Base-by-base conservation (phyloP, 23 tunicate genomes). In the Styela plicata region DNA sequence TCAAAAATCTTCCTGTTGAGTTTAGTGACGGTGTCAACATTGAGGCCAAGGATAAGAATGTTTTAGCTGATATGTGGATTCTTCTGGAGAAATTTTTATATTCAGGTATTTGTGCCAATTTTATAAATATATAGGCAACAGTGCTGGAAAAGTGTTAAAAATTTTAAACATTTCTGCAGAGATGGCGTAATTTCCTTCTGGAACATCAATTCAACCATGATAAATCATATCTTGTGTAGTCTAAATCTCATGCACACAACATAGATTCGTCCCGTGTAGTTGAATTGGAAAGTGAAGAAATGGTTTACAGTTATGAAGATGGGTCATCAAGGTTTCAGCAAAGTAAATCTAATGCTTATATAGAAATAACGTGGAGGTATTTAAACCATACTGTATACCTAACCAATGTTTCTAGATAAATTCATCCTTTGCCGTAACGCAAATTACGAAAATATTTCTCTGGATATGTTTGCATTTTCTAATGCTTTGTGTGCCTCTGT, bases 401-500 rank as follows among this genome's bases (percentile, higher is more conserved):
- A n/a, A n/a, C n/a, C n/a, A n/a, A n/a, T 68, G 20, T 73, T 66
- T 36, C 2, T 66, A 89, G 94, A 80, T 53, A 30, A 74, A 30
- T 89, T 89, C 75, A 52, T 52, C 13, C 78, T 89, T 2, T 80
- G 81, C 24, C 31, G 62, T 2, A 63, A 32, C 63, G 63, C 69
- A 79, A 44, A 57, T 23, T 24, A 25, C 20, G 80, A 69, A 30
- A 32, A 16, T 35, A 3, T 25, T 28, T 78, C 69, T 19, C 57
- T 74, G 28, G 97, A 91, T 52, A 84, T 92, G 84, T 92, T 83
- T 84, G 97, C 92, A 52, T 84, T 92, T 79, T 65, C 92, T n/a
- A 83, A 87, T 85, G 89, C 97, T 24, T 78, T 92, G 2, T 79
- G 74, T 33, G 33, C 69, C 7, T 92, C 97, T 24, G 97, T 92